Percentiles rank a stretch among this genome's conserved stretches.
These are phyloP conservation scores for Petrocephalus sullivani DNA, from an alignment of 2,797 vertebrate genomes.

Conservation along the genomic window DNA sequence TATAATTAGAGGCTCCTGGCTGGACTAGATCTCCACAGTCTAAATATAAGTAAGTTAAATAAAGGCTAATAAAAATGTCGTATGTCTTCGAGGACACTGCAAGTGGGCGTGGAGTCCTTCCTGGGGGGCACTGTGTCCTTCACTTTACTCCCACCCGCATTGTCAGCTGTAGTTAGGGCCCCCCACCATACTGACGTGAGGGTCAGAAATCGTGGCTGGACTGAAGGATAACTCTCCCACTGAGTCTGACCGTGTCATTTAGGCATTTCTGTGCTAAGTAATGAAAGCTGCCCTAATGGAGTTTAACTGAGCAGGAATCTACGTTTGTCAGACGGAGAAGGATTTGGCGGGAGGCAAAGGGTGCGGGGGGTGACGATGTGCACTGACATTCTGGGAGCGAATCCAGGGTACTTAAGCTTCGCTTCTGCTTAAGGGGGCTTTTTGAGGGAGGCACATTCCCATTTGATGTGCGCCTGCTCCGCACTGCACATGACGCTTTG, in stretches of 20 bases:
- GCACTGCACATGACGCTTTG: neutral
- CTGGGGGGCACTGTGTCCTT: neutral
- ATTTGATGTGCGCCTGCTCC: neutral
- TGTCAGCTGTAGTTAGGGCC: neutral
- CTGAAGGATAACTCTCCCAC: neutral
- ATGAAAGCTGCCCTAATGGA: neutral
- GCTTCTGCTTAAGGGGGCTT: neutral
- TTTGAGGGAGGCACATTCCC: neutral
- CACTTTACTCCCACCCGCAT: neutral
- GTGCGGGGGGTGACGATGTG: neutral
- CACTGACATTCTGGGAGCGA: slow-evolving; percentile 2
- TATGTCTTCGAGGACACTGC: neutral
- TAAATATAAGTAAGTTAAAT: slow-evolving; percentile 70
- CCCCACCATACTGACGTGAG: neutral
- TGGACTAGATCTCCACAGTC: slow-evolving; percentile 41
- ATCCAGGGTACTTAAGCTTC: neutral
- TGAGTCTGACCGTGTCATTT: neutral
- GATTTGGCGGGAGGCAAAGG: neutral
- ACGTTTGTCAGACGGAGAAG: neutral
- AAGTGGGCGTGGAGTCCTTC: neutral
- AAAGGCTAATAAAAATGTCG: slow-evolving; percentile 49
- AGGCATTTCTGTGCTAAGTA: neutral
- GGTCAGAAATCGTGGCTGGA: neutral
- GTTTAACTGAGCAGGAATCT: neutral
- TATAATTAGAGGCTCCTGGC: slow-evolving; percentile 67